Base-by-base conservation (phyloP, 2,113 vertebrate genomes). In the Solea solea region DNA sequence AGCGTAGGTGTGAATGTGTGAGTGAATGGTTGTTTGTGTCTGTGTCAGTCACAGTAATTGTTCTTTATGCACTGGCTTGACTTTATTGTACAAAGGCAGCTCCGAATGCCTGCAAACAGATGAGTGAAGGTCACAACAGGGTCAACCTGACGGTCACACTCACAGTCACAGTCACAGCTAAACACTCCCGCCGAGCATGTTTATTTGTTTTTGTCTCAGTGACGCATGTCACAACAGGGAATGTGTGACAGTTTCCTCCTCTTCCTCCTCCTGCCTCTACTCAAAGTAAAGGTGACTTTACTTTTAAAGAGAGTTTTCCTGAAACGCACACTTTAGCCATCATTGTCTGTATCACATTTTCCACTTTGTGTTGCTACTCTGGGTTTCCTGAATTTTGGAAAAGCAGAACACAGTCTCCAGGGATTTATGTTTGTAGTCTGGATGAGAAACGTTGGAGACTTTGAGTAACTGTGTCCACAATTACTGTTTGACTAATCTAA, bases 141-240 rank as follows among this genome's bases (percentile, higher is more conserved):
- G 53, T 64, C 49, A 12, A 44, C 70, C 72, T 74, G 59, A 72
- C 44, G 39, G 52, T 65, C 48, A 40, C 60, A 41, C 42, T 40
- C 64, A 51, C 60, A 21, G n/a, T n/a, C 21, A 21, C 21, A 71
- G 46, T 61, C 69, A 16, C 67, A 46, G 4, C 41, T 48, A 69
- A 55, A 69, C 68, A 45, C 62, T 76, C 84, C 60, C 70, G 44
- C 76, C 1, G 45, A 62, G 61, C 9, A 9, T 0, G 14, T 74
- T 78, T 85, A 49, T 81, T 78, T 78, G 53, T 60, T 53, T 83
- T 72, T 45, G 5, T 65, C 70, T 64, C 46, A 60, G 52, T 64
- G 56, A 54, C 34, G 54, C 64, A 12, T 48, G 59, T 69, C 71
- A 74, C 68, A 67, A 72, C 34, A 76, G 74, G 69, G 68, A 68